Evolutionary conservation across 1,140 invertebrate species (phyloP), one percentile per base, ranked within the genome.

Genomic region (Oncopodura yosiiana): DNA sequence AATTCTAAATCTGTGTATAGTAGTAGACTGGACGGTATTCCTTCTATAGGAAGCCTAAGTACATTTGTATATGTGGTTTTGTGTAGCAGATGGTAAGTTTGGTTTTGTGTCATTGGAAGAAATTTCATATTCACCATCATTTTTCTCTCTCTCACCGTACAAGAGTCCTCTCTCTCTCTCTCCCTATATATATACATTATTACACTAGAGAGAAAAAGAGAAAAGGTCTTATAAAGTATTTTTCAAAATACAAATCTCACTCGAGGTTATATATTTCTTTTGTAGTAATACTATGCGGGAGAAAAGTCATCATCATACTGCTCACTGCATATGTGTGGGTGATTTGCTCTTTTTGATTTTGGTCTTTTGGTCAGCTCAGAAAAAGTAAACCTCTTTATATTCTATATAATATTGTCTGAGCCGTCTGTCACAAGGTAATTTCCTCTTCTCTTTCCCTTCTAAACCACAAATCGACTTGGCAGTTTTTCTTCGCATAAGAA

Each of bases 91-190:
- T 58, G 56, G 56, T 36, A 30, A 21, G n/a, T 41, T 36, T 23
- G 44, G 30, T n/a, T n/a, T 3, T 29, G 26, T 26, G 42, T 58
- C 49, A 41, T 12, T 2, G 38, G 43, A 27, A 39, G 56, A 56
- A 60, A 56, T 60, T 60, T 60, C 58, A 60, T 60, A 60, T 53
- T 58, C 50, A 53, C 50, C 51, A 49, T 58, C 44, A 58, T 58
- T 58, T 58, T 53, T 53, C n/a, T n/a, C n/a, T n/a, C n/a, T n/a
- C n/a, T n/a, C n/a, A n/a, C n/a, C n/a, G n/a, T n/a, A n/a, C n/a
- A n/a, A n/a, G n/a, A n/a, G n/a, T 44, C 49, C 37, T 29, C 53
- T 44, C 34, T 39, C 19, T n/a, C 26, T 48, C 27, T 34, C 26
- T 21, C 19, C 16, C 9, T 50, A n/a, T n/a, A n/a, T n/a, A n/a